Conservation (phyloP, 1,140 invertebrate genomes). For the Bradynema listronoti region DNA sequence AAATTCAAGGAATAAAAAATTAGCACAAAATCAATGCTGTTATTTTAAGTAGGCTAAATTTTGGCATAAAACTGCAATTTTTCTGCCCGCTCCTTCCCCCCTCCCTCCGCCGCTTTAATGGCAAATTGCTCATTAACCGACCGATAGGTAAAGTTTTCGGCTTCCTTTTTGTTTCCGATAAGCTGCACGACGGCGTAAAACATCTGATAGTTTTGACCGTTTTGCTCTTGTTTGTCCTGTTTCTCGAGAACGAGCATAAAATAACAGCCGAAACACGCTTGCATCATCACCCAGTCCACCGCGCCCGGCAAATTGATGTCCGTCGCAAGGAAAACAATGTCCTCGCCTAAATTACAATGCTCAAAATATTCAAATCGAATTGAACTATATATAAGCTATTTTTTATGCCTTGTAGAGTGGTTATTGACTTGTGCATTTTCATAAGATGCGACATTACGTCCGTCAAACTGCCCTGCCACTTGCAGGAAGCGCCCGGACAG, state of each 20-base stretch:
- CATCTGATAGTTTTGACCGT: constrained; percentile 84
- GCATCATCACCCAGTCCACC: constrained; percentile 99
- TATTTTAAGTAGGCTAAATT: too few species aligned
- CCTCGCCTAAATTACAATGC: constrained; percentile 67
- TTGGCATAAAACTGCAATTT: too few species aligned
- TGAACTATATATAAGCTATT: too few species aligned
- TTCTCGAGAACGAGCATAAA: constrained; percentile 99
- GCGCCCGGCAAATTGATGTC: constrained; percentile 98
- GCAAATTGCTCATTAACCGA: too few species aligned
- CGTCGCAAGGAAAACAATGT: constrained; percentile 97
- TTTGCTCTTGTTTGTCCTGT: constrained; percentile 70
- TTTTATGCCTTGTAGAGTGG: constrained; percentile 72
- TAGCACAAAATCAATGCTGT: too few species aligned
- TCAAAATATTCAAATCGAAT: constrained; percentile 4
- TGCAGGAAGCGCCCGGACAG: constrained; percentile 94
- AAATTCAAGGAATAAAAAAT: too few species aligned
- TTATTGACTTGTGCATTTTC: constrained; percentile 96
- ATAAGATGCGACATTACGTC: constrained; percentile 95
- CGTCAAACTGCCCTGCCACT: constrained; percentile 91
- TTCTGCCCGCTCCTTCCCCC: too few species aligned
- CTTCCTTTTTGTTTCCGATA: constrained; percentile 95
- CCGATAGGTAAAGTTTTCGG: constrained; percentile 96
- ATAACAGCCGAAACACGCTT: constrained; percentile 95
- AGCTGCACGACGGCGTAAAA: constrained; percentile 99
- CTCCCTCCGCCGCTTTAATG: too few species aligned